These are phyloP conservation scores for Pitangus sulphuratus DNA, from an alignment of 2,797 vertebrate genomes.

Conservation along the genomic window DNA sequence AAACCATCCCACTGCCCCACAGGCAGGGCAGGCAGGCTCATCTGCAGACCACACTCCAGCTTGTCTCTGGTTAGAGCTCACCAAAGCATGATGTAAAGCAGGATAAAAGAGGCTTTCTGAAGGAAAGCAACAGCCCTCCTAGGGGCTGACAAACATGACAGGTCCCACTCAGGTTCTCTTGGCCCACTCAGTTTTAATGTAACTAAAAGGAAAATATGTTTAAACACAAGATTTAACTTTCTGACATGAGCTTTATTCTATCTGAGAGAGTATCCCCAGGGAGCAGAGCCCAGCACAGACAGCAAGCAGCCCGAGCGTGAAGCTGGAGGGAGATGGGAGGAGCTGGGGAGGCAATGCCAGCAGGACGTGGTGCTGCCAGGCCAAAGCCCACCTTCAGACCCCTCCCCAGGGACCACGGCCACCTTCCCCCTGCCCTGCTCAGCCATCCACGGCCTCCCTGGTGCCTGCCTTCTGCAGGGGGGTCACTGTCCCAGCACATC, in stretches of 20 bases:
- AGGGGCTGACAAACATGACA: background rate
- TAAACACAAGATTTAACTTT: background rate
- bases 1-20: background rate
- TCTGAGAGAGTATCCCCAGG: background rate
- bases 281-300: background rate
- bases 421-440: background rate
- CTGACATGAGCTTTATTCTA: background rate
- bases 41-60: background rate
- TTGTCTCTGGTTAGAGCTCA: background rate
- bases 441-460: background rate
- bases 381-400: background rate
- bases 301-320: accelerated
- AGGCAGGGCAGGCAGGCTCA: background rate
- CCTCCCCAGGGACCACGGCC: background rate
- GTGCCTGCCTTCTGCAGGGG: accelerated
- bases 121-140: background rate
- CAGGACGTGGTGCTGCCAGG: accelerated
- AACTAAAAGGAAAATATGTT: background rate
- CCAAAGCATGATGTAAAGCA: accelerated
- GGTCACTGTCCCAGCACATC: background rate
- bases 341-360: background rate
- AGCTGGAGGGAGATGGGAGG: background rate
- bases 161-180: background rate
- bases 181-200: background rate
- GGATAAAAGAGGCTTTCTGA: background rate